Base-by-base conservation (phyloP, 2,113 vertebrate species). In the Corapipo altera region DNA sequence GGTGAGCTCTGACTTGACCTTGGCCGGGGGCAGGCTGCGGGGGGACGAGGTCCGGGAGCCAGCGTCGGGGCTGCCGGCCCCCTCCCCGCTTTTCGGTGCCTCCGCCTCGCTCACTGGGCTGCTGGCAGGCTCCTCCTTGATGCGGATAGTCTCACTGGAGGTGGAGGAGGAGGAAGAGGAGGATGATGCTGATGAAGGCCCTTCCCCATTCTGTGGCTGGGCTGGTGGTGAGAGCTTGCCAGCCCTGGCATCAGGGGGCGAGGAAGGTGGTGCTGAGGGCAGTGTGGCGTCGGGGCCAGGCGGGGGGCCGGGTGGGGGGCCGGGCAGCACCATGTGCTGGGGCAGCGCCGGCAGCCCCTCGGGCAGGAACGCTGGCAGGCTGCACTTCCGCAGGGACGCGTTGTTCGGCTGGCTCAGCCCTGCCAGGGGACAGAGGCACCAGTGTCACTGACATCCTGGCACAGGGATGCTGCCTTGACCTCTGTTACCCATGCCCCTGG, bases 1-100 rank as follows among this genome's bases (percentile, higher is more conserved):
- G 55, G 98, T 95, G 1, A 98, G 98, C 97, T 99, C 99, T 0
- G 98, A 96, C 91, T 99, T 99, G 26, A 99, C 98, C 15, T 96
- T 97, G 8, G 97, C 94, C 0, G 95, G 58, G 2, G 95, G 73
- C 3, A 98, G 98, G 97, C 99, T 99, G 88, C 73, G 98, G 0
- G 99, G 98, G 4, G 99, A 99, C 0, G 98, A 98, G 2, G 96
- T 96, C 43, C 97, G 94, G 12, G 98, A 97, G 20, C 98, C 96
- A 2, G 73, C 48, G 2, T 96, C 96, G 35, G 97, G 78, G 95
- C 96, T 88, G 49, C 76, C 58, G 0, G 41, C 52, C 3, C 64
- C 28, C 12, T 80, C 93, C 44, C 87, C 24, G 8, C 67, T 64
- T 66, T 70, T 96, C 1, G 94, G 67, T 0, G 15, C 97, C 54